Evolutionary conservation across 2,888 invertebrate species (phyloP).

Genomic region (Dynastes hyllus): DNA sequence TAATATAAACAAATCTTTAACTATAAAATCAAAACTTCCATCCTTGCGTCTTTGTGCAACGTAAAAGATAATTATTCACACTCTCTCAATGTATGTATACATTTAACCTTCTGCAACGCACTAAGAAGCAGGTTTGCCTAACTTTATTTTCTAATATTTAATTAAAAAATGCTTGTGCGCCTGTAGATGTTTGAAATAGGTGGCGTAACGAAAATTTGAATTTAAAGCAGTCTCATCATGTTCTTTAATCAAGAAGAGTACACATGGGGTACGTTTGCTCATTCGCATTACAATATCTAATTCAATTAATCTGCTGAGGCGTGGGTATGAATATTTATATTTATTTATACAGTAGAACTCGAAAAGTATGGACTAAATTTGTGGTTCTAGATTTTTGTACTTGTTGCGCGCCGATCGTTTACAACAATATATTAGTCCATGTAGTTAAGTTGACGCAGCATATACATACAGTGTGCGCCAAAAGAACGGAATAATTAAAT

Average conservation of each 20-base stretch:
- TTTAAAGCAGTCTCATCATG: constrained; percentile 22
- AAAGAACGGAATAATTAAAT: no score
- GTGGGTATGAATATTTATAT: constrained; percentile 34
- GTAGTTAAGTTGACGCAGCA: no score
- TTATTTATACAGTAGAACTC: neutral
- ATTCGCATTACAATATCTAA: constrained; percentile 29
- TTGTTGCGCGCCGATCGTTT: no score
- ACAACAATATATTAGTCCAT: no score
- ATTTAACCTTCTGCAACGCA: neutral
- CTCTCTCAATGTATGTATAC: no score
- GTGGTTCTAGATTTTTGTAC: no score
- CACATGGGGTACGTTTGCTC: constrained; percentile 34
- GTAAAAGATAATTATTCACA: no score
- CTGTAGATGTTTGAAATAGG: neutral
- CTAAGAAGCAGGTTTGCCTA: neutral
- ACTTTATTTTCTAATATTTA: constrained; percentile 15
- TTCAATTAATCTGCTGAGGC: constrained; percentile 24
- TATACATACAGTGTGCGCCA: no score
- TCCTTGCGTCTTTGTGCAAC: no score
- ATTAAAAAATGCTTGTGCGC: constrained; percentile 7
- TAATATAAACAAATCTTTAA: no score
- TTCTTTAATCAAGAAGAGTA: constrained; percentile 36
- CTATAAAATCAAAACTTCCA: no score
- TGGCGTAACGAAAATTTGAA: constrained; percentile 21
- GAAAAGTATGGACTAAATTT: no score